Percentiles rank a stretch among this genome's conserved stretches.
phyloP scores from a whole-genome alignment of 1,140 invertebrate species.

The Nomia melanderi region DNA sequence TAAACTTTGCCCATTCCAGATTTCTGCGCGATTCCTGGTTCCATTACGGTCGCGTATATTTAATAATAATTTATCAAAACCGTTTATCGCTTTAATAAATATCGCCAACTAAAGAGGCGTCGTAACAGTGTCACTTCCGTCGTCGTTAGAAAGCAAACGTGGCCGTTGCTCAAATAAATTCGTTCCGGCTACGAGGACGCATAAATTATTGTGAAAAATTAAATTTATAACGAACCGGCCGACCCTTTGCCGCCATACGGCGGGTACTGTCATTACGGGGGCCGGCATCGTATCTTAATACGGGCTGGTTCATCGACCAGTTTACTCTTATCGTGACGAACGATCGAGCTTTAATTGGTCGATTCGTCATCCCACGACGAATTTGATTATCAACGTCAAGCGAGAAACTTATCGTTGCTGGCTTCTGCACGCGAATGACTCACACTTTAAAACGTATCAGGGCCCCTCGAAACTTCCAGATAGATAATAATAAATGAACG shows the following conservation, averaged over 20 bases:
- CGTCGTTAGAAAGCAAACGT: too few species aligned
- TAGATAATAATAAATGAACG: constrained; percentile 34
- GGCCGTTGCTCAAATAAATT: constrained; percentile 24
- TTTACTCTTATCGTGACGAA: constrained; percentile 74
- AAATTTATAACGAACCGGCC: constrained; percentile 25
- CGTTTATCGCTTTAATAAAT: constrained; percentile 5
- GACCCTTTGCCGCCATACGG: constrained; percentile 26
- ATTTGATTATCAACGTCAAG: constrained; percentile 79
- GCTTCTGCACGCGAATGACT: constrained; percentile 78
- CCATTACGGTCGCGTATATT: neutral
- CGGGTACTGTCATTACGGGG: constrained; percentile 44
- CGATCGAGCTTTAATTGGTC: constrained; percentile 80
- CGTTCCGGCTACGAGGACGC: neutral
- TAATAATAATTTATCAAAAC: neutral
- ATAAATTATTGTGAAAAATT: constrained; percentile 38
- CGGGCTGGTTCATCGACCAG: constrained; percentile 72
- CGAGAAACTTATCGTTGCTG: constrained; percentile 74
- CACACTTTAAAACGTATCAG: constrained; percentile 74
- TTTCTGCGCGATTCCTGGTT: neutral
- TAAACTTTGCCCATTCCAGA: neutral
- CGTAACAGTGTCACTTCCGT: constrained; percentile 12
- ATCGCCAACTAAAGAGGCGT: constrained; percentile 4
- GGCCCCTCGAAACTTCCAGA: constrained; percentile 47
- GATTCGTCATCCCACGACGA: constrained; percentile 80
- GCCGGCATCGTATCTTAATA: constrained; percentile 56